Evolutionary conservation across 2,113 vertebrate species (phyloP).

Genomic region (Mormyrus iriodes): DNA sequence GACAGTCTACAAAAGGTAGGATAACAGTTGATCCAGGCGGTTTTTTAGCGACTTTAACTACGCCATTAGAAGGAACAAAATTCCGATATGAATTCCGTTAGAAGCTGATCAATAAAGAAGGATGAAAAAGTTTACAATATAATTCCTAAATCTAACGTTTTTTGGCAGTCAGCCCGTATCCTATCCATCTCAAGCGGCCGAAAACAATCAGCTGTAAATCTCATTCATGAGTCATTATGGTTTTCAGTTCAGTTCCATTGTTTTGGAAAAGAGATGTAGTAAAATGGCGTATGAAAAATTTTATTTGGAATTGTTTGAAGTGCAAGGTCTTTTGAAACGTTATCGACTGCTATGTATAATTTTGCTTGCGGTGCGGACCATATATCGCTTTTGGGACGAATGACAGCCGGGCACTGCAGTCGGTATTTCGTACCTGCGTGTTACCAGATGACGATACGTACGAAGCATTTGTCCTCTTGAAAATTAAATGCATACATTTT

Average conservation of each 20-base stretch:
- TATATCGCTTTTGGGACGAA: not conserved
- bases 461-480: not conserved
- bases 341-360: not conserved
- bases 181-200: not conserved
- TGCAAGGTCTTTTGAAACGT: not conserved
- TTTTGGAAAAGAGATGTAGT: not conserved
- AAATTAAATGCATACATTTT: not conserved
- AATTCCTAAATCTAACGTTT: not conserved
- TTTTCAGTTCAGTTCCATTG: not conserved
- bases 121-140: not conserved
- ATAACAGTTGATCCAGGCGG: not conserved
- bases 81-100: not conserved
- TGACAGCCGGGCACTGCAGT: not conserved
- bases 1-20: conserved; percentile 55
- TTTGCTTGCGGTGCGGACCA: not conserved
- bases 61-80: not conserved
- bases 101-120: not conserved
- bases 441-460: not conserved
- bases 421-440: not conserved
- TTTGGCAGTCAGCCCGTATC: not conserved
- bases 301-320: not conserved
- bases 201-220: not conserved
- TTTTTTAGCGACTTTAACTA: not conserved
- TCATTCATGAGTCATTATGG: not conserved
- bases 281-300: not conserved